A percentile compares a stretch with the other conserved stretches of the same genome.
phyloP scores from a whole-genome alignment of 2,797 vertebrate species.

The Phrynocephalus forsythii region DNA sequence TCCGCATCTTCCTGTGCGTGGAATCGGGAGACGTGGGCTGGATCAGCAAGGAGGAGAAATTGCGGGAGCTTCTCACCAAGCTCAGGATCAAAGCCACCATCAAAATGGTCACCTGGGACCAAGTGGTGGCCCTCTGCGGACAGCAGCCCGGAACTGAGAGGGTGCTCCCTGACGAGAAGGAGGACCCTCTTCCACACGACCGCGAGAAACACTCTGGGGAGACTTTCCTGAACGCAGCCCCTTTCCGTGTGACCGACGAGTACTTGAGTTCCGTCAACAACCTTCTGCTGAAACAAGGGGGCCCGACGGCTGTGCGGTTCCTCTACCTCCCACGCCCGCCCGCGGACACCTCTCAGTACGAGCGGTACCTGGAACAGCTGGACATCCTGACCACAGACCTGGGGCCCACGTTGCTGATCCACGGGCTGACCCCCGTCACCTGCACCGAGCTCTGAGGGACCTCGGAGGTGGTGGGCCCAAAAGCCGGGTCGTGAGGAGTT shows the following conservation, averaged over 20 bases:
- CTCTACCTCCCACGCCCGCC: slow-evolving; percentile 90
- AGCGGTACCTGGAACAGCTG: slow-evolving; percentile 84
- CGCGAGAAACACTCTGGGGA: slow-evolving; percentile 18
- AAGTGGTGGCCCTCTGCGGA: slow-evolving; percentile 74
- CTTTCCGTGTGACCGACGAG: slow-evolving; percentile 67
- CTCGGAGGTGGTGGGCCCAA: rapidly evolving
- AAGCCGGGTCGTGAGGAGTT: neutral
- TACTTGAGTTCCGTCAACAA: slow-evolving; percentile 82
- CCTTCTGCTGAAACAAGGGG: slow-evolving; percentile 83
- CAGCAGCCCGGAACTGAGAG: neutral
- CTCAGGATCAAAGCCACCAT: slow-evolving; percentile 90
- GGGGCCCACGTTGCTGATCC: slow-evolving; percentile 89
- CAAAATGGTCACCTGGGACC: slow-evolving; percentile 88
- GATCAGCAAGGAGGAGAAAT: slow-evolving; percentile 86
- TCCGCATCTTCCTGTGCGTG: slow-evolving; percentile 90
- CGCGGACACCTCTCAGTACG: slow-evolving; percentile 73
- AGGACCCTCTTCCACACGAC: neutral
- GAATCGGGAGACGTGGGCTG: slow-evolving; percentile 87
- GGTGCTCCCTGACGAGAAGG: slow-evolving; percentile 78
- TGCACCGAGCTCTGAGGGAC: slow-evolving; percentile 87
- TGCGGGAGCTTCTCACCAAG: slow-evolving; percentile 86
- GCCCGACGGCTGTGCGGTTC: slow-evolving; percentile 86
- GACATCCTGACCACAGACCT: slow-evolving; percentile 83
- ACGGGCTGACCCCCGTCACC: slow-evolving; percentile 90
- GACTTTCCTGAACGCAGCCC: slow-evolving; percentile 51